Conservation (phyloP, 2,797 vertebrate genomes). For the Scomberomorus guttatus region DNA sequence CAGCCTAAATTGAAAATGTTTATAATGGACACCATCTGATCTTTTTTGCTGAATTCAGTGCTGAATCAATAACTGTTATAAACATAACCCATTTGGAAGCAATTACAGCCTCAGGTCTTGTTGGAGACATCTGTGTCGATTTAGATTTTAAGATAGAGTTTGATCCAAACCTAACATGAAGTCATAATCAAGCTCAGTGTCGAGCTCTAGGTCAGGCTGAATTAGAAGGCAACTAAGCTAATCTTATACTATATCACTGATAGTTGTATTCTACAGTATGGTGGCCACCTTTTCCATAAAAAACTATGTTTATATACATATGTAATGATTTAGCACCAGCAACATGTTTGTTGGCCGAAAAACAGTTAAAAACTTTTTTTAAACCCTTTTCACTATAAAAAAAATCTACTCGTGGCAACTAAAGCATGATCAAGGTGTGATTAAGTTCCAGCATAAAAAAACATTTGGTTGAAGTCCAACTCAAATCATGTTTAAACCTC, state of each 20-base stretch:
- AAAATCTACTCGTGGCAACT: neutral
- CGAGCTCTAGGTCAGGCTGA: slow-evolving; percentile 17
- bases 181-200: slow-evolving; percentile 19
- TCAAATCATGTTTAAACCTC: too few relatives aligned
- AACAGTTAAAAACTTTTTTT: too few relatives aligned
- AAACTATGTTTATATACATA: neutral
- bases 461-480: too few relatives aligned
- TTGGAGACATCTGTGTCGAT: slow-evolving; percentile 38
- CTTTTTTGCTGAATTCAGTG: slow-evolving; percentile 22
- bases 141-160: slow-evolving; percentile 28
- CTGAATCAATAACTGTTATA: slow-evolving; percentile 32
- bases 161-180: slow-evolving; percentile 38
- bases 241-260: slow-evolving; percentile 9
- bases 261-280: neutral
- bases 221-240: neutral
- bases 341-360: neutral
- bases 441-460: neutral
- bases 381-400: too few relatives aligned
- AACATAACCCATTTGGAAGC: slow-evolving; percentile 44
- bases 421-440: neutral
- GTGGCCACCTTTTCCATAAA: neutral
- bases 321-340: neutral
- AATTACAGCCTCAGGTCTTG: slow-evolving; percentile 40
- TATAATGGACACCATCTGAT: slow-evolving; percentile 36
- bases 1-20: slow-evolving; percentile 5